Base-by-base conservation (phyloP, 1,140 invertebrate species). In the Drosophila sulfurigaster region DNA sequence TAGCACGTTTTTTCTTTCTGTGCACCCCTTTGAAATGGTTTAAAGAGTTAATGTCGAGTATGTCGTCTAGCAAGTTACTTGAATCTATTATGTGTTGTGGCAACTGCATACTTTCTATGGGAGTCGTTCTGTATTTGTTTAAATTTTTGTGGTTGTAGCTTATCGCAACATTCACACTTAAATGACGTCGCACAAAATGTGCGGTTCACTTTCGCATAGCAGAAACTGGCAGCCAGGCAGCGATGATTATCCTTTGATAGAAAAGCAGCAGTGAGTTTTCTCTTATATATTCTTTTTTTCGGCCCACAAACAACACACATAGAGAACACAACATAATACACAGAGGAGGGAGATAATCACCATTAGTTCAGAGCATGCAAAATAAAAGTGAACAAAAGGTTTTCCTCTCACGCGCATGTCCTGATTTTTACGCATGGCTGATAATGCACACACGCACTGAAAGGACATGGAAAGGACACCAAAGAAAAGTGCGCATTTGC, bases 401-500 rank as follows among this genome's bases (percentile, higher is more conserved):
- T 57, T 72, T 75, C 60, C 77, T 88, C 59, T 74, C 63, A 78
- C 82, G 82, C 66, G 69, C 79, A 80, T 78, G 83, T 88, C 77
- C 83, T 87, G 83, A 88, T 87, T 87, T 83, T 89, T 54, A 87
- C 85, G 64, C 83, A 75, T 87, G 83, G 78, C 48, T 87, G 83
- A 80, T 88, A 87, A 87, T 87, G 83, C 75, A 80, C 52, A 76
- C 45, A 56, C 28, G 52, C 57, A 59, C 60, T 32, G 25, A 64
- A 75, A 71, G 59, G 32, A 43, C 60, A 48, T 38, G 16, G 20
- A 73, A 67, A 78, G 54, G 56, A 79, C 56, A 54, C 43, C 65
- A 73, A 70, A 67, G 76, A 65, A 68, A 87, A 79, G 82, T 79
- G 85, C 85, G 78, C 74, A 80, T 71, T 83, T 79, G 72, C 70